These are phyloP conservation scores for Lota lota DNA, from an alignment of 2,113 vertebrate genomes.

Conservation along the genomic window DNA sequence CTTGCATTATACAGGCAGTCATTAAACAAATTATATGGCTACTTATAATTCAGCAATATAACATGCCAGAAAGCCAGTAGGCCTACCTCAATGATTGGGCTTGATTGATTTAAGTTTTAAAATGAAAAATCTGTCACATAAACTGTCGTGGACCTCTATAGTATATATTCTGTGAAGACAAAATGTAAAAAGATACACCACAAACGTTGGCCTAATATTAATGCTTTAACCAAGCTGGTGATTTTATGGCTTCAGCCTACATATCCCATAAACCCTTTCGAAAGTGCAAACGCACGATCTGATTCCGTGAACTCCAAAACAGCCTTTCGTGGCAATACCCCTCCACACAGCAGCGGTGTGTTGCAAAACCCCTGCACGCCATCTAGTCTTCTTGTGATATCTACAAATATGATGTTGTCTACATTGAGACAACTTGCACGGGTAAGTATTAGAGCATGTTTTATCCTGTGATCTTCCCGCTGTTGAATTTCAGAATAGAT, in stretches of 20 bases:
- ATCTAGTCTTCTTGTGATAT: constrained; percentile 18
- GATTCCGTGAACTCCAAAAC: constrained; percentile 21
- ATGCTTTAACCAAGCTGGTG: not conserved
- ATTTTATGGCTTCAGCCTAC: constrained; percentile 30
- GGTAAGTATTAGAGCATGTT: constrained; percentile 44
- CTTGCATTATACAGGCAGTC: no score
- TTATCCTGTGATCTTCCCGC: not conserved
- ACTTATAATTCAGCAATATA: no score
- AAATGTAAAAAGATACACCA: not conserved
- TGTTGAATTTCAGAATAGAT: no score
- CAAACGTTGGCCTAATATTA: no score
- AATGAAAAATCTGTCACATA: no score
- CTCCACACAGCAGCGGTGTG: constrained; percentile 12
- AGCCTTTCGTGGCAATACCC: not conserved
- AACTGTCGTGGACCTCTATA: no score
- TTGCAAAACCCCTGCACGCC: constrained; percentile 6
- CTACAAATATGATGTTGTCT: constrained; percentile 65
- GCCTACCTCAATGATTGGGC: no score
- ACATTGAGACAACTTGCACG: constrained; percentile 62
- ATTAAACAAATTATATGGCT: no score
- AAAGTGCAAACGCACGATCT: not conserved
- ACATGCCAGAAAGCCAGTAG: no score
- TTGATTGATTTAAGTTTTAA: no score
- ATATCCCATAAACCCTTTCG: constrained; percentile 49
- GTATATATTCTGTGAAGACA: not conserved